These are phyloP conservation scores for Pachyuromys duprasi DNA, from an alignment of 2,797 vertebrate genomes.

Conservation along the genomic window DNA sequence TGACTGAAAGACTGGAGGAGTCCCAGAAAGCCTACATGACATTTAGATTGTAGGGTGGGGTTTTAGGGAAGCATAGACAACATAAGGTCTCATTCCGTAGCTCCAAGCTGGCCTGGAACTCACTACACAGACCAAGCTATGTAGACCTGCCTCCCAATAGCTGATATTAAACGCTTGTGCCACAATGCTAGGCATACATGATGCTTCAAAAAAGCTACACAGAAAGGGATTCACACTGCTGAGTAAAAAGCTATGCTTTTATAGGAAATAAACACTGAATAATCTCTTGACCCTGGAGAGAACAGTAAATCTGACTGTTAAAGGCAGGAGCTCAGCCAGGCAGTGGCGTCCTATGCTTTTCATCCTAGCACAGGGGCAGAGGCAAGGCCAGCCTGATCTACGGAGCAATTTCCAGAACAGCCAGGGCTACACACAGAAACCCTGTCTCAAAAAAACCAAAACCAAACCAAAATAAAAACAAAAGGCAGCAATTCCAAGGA, in stretches of 20 bases:
- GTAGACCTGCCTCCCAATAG: not conserved
- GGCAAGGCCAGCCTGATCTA: not conserved
- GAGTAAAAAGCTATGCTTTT: not conserved
- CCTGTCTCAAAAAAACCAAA: not conserved
- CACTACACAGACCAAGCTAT: not conserved
- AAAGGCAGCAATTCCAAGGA: not conserved
- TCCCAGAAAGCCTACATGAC: conserved; percentile 6
- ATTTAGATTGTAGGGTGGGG: not conserved
- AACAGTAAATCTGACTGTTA: conserved; percentile 22
- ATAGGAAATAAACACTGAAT: conserved; percentile 15
- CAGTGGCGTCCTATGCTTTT: not conserved
- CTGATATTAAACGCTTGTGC: not conserved
- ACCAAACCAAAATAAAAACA: not conserved
- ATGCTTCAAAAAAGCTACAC: not conserved
- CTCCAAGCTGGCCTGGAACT: not conserved
- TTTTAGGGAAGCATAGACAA: not conserved
- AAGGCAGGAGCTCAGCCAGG: not conserved
- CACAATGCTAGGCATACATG: not conserved
- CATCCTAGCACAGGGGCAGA: not conserved
- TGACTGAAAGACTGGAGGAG: not conserved
- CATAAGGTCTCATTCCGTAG: not conserved
- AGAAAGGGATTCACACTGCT: not conserved
- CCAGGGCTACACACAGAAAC: not conserved
- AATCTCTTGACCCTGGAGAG: not conserved
- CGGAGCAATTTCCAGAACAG: not conserved